These are phyloP conservation scores for Actenoides lindsayi DNA, from an alignment of 2,113 vertebrate species.

Conservation along the genomic window DNA sequence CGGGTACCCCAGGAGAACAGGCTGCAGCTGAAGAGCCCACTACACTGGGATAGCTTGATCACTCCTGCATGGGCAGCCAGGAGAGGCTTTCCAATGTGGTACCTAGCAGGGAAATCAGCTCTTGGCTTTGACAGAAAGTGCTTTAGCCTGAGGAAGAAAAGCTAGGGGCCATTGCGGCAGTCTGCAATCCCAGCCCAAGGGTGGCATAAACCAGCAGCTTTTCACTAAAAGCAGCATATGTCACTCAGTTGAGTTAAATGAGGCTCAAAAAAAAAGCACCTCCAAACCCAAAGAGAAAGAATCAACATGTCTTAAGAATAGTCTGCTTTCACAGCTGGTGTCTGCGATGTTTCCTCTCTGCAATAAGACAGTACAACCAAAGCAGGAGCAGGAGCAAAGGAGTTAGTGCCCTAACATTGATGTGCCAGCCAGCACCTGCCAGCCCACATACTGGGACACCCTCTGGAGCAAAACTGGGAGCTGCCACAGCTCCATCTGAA, in stretches of 20 bases:
- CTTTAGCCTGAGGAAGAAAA: constrained; percentile 6
- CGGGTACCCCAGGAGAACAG: neutral
- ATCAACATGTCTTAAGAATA: neutral
- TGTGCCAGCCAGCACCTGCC: neutral
- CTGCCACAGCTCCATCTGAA: neutral
- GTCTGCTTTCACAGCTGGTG: neutral
- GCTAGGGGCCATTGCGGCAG: neutral
- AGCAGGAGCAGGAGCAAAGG: neutral
- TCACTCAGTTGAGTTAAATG: neutral
- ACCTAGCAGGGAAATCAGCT: neutral
- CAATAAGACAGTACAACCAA: neutral
- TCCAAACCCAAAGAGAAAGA: neutral
- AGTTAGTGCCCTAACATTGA: neutral
- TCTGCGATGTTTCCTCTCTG: neutral
- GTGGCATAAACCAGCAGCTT: neutral
- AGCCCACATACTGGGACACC: neutral
- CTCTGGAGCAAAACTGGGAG: neutral
- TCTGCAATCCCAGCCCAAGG: neutral
- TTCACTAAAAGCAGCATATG: neutral
- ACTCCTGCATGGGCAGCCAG: neutral
- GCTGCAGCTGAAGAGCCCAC: neutral
- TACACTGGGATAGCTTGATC: neutral
- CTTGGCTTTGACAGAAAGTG: neutral
- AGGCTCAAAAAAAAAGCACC: neutral
- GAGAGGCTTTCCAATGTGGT: neutral